Evolutionary conservation across 1,140 invertebrate genomes (phyloP).

Genomic region (Heliconius congener): DNA sequence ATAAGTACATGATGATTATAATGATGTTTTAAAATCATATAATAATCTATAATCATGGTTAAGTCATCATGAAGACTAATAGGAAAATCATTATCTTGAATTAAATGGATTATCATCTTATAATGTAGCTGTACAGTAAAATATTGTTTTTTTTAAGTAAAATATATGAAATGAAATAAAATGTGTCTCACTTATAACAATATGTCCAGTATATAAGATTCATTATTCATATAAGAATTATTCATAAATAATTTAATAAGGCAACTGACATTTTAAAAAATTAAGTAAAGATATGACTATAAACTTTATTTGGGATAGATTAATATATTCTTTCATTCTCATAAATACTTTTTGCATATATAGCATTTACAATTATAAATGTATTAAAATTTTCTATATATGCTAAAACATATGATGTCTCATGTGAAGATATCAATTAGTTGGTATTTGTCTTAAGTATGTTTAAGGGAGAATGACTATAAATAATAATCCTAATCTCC

Average conservation of each 20-base stretch:
- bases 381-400: neutral
- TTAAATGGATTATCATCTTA: conserved; percentile 6
- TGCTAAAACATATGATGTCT: no score
- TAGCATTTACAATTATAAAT: neutral
- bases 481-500: neutral
- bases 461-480: neutral
- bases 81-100: conserved; percentile 2
- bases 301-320: no score
- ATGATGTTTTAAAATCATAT: neutral
- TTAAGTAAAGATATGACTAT: no score
- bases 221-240: neutral
- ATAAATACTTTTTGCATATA: no score
- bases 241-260: neutral
- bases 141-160: neutral
- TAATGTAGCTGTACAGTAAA: neutral
- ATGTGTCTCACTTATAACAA: no score
- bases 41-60: neutral
- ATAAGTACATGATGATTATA: neutral
- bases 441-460: neutral
- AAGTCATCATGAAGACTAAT: neutral
- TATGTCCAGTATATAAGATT: neutral
- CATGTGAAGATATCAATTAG: neutral
- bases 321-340: no score
- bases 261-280: no score
- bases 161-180: no score